Percentiles rank a stretch among this genome's conserved stretches.
phyloP scores from a whole-genome alignment of 2,888 invertebrate species.

The Plebejus anna region DNA sequence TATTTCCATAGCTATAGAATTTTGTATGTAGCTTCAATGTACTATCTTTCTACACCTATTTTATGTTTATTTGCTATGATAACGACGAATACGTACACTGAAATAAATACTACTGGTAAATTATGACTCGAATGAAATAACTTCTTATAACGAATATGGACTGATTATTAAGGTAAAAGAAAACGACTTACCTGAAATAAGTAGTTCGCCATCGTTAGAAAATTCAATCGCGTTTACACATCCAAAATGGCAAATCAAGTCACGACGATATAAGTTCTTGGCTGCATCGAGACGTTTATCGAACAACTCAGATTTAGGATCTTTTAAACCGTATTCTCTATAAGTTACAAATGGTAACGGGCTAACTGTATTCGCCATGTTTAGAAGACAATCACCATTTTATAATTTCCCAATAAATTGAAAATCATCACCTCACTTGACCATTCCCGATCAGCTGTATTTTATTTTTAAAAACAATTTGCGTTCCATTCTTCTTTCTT shows the following conservation, averaged over 20 bases:
- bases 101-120: not conserved
- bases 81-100: not conserved
- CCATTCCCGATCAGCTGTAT: constrained; percentile 65
- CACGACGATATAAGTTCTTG: constrained; percentile 89
- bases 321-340: constrained; percentile 81
- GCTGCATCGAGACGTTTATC: constrained; percentile 82
- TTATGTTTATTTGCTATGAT: not conserved
- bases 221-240: constrained; percentile 98
- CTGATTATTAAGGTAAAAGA: constrained; percentile 32
- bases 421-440: constrained; percentile 39
- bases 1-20: not conserved
- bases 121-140: not conserved
- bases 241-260: constrained; percentile 94
- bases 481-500: constrained; percentile 47
- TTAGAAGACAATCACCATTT: constrained; percentile 68
- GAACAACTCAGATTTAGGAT: constrained; percentile 81
- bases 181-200: constrained; percentile 88
- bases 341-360: constrained; percentile 81
- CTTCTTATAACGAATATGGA: not conserved
- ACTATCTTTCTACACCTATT: not conserved
- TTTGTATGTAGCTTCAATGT: not conserved
- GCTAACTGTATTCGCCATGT: constrained; percentile 76
- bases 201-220: constrained; percentile 90
- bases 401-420: not conserved
- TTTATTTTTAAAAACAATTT: constrained; percentile 62